Conservation (phyloP, 2,888 invertebrate species). For the Hecatera dysodea region DNA sequence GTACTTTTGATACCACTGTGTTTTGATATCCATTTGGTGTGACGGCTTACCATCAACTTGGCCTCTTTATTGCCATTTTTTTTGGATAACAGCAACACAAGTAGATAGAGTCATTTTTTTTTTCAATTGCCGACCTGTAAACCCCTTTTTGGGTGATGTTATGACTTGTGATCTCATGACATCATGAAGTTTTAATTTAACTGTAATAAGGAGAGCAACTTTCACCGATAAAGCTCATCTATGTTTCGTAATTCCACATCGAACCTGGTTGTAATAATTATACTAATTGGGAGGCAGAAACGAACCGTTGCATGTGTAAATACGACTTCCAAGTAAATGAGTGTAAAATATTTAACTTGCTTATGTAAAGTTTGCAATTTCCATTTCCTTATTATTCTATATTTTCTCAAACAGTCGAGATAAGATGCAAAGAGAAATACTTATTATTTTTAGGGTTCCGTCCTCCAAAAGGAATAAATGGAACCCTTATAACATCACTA, state of each 20-base stretch:
- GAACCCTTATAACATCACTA: too few relatives aligned
- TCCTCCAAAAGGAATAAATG: too few relatives aligned
- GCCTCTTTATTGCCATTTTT: too few relatives aligned
- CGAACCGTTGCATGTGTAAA: background rate
- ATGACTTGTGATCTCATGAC: background rate
- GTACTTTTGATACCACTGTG: too few relatives aligned
- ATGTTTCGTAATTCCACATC: constrained; percentile 9
- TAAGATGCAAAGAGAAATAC: too few relatives aligned
- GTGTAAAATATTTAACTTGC: constrained; percentile 3
- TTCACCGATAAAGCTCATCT: constrained; percentile 19
- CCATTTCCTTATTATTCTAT: constrained; percentile 2
- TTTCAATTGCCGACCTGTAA: too few relatives aligned
- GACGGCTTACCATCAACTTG: too few relatives aligned
- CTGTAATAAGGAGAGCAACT: constrained; percentile 6
- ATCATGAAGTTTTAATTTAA: constrained; percentile 6
- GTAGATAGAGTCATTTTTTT: too few relatives aligned
- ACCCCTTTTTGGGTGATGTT: too few relatives aligned
- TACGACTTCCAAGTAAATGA: background rate
- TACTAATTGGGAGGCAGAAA: constrained; percentile 9
- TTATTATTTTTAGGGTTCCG: too few relatives aligned
- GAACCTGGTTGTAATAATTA: constrained; percentile 25
- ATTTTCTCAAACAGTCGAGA: background rate
- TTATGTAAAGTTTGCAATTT: constrained; percentile 5
- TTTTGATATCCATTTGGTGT: too few relatives aligned
- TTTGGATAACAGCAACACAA: too few relatives aligned